Conservation (phyloP, 2,888 invertebrate species). For the Synanthedon andrenaeformis region DNA sequence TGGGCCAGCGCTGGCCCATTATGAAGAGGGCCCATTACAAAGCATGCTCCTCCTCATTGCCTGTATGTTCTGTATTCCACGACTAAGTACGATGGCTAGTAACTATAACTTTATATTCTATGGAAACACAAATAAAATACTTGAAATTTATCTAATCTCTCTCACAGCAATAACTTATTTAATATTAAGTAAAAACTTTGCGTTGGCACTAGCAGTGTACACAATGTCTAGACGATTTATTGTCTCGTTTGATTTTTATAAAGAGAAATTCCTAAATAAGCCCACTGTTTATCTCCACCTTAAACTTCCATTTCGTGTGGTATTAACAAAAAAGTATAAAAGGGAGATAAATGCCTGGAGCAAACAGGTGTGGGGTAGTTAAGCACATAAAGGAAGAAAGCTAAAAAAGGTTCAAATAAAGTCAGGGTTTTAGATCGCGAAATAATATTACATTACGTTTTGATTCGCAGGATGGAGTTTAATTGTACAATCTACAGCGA, state of each 20-base stretch:
- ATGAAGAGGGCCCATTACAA: too few relatives aligned
- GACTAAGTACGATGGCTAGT: too few relatives aligned
- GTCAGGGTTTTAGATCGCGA: slow-evolving; percentile 45
- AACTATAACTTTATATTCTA: too few relatives aligned
- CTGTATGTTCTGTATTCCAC: too few relatives aligned
- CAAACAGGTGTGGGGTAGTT: slow-evolving; percentile 57
- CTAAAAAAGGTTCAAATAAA: slow-evolving; percentile 59
- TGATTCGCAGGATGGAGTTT: slow-evolving; percentile 21
- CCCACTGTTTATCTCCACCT: background rate
- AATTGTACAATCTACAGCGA: background rate
- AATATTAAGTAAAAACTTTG: too few relatives aligned
- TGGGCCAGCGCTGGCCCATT: too few relatives aligned
- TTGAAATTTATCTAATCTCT: too few relatives aligned
- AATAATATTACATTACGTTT: slow-evolving; percentile 50
- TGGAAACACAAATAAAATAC: too few relatives aligned
- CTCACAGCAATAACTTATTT: too few relatives aligned
- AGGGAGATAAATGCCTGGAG: slow-evolving; percentile 37
- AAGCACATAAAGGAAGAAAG: slow-evolving; percentile 58
- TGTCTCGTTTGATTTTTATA: background rate
- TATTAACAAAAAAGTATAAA: slow-evolving; percentile 33
- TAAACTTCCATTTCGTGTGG: background rate
- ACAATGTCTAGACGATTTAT: too few relatives aligned
- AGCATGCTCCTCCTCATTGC: too few relatives aligned
- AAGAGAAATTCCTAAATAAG: background rate
- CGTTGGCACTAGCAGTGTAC: too few relatives aligned